Conservation (phyloP, 2,888 invertebrate genomes). For the Amblyjoppa fuscipennis region DNA sequence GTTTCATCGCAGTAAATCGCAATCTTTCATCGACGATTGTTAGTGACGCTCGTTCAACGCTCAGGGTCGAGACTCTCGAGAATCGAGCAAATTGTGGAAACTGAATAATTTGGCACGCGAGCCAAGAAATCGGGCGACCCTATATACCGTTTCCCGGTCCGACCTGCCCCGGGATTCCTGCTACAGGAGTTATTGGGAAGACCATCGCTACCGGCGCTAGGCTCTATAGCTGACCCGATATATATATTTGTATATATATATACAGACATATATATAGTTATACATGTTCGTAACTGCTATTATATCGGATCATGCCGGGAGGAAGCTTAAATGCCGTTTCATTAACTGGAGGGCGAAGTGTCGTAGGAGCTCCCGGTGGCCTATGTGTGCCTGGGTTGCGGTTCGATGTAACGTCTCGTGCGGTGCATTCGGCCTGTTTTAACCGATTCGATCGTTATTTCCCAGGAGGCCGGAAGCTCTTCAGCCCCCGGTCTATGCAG, state of each 20-base stretch:
- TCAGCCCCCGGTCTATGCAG: conserved; percentile 9
- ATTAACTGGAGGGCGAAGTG: conserved; percentile 55
- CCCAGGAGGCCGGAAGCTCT: conserved; percentile 50
- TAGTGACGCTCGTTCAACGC: conserved; percentile 36
- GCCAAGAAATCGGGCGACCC: conserved; percentile 68
- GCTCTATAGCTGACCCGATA: neutral
- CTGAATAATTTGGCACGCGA: conserved; percentile 73
- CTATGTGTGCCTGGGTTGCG: conserved; percentile 10
- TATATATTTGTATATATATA: neutral
- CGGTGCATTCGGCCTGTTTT: conserved; percentile 53
- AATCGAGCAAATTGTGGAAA: conserved; percentile 62
- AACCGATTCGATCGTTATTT: conserved; percentile 68
- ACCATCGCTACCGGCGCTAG: conserved; percentile 5
- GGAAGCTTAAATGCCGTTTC: conserved; percentile 64
- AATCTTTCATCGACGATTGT: conserved; percentile 46
- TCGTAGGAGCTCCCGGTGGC: neutral
- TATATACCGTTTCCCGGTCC: conserved; percentile 41
- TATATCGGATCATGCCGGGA: conserved; percentile 47
- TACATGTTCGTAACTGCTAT: conserved; percentile 2
- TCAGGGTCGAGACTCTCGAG: conserved; percentile 42
- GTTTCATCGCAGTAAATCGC: conserved; percentile 37
- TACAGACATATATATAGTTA: neutral
- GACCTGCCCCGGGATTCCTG: conserved; percentile 37
- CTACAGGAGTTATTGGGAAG: conserved; percentile 39
- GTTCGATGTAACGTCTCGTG: conserved; percentile 54